Base-by-base conservation (phyloP, 2,797 vertebrate genomes). In the Chloroceryle amazona region DNA sequence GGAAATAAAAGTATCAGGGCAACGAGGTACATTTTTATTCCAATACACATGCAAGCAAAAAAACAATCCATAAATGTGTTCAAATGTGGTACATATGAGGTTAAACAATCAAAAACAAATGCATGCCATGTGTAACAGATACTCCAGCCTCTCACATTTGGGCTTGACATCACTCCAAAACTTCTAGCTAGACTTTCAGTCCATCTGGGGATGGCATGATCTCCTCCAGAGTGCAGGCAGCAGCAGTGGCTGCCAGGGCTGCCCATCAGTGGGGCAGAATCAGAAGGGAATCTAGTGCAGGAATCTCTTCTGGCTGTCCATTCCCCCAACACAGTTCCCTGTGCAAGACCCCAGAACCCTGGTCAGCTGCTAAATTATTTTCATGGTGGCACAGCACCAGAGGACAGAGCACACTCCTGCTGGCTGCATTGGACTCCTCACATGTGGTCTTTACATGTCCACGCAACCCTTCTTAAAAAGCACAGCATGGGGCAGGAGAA, bases 231-330 rank as follows among this genome's bases (percentile, higher is more conserved):
- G 33, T 20, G 12, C 81, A 28, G 4, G 41, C 13, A 81, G 17
- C n/a, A 33, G 11, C 0, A 1, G 3, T 26, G 46, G 11, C 20
- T 82, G 25, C 20, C 2, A 1, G 20, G 33, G 29, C 15, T 68
- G 52, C 60, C 16, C 14, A 18, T 31, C 28, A 26, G 10, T 0
- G 0, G 26, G 15, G 25, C n/a, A 90, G 63, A 57, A 70, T 35
- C 42, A 52, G 31, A 62, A 73, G 22, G 21, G 9, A 22, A 26
- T 65, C 20, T 28, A 44, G 55, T 6, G 11, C 39, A 81, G 11
- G 6, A 73, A 35, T 52, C 17, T 68, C 14, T 81, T 74, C 61
- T 61, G 55, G 10, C 17, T 25, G 11, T 37, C 28, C 18, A 1
- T 61, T 8, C 6, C 47, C 28, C 15, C 26, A 22, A 23, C 5